phyloP scores from a whole-genome alignment of 2,797 vertebrate genomes.

The Sylvia borin region DNA sequence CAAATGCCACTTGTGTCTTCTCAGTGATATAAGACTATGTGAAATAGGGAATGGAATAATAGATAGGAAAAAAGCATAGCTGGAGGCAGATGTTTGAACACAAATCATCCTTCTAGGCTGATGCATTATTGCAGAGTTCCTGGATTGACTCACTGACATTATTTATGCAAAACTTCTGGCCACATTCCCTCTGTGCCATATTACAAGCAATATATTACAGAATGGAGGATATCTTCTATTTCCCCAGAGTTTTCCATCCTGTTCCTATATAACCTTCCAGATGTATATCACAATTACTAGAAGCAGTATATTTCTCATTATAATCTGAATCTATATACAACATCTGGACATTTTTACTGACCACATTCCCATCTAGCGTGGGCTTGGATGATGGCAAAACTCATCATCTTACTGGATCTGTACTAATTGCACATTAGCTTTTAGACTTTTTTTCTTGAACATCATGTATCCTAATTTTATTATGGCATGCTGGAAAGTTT shows the following conservation, averaged over 20 bases:
- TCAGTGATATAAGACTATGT: conserved; percentile 19
- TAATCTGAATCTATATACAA: neutral
- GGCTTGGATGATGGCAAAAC: neutral
- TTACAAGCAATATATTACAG: conserved; percentile 23
- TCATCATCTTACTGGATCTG: neutral
- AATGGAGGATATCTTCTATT: neutral
- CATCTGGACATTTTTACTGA: conserved; percentile 13
- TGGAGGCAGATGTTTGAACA: conserved; percentile 40
- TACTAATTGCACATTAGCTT: neutral
- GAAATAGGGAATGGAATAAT: conserved; percentile 22
- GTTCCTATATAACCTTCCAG: neutral
- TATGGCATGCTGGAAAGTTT: neutral
- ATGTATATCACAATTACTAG: neutral
- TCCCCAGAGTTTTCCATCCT: neutral
- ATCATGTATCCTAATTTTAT: neutral
- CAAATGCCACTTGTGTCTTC: conserved; percentile 54
- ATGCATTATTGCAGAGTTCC: neutral
- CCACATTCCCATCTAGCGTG: neutral
- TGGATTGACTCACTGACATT: conserved; percentile 16
- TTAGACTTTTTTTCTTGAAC: neutral
- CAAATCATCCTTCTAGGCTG: conserved; percentile 44
- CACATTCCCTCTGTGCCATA: conserved; percentile 6
- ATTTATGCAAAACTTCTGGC: conserved; percentile 58
- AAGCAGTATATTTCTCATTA: neutral
- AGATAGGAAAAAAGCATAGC: neutral